Conservation (phyloP, 2,797 vertebrate genomes). For the Smutsia gigantea region DNA sequence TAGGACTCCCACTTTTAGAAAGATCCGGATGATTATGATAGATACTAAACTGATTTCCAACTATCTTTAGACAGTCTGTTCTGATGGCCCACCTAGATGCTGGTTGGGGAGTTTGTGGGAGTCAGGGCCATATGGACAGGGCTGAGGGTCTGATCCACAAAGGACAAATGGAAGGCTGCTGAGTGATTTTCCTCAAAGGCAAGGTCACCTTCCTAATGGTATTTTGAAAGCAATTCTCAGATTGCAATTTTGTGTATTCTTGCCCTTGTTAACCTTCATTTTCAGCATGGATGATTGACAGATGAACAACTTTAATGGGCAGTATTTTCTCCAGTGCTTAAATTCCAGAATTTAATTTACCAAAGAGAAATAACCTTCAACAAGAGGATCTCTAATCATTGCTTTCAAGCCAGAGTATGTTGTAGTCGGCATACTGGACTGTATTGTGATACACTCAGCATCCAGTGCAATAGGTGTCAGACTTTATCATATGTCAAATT, state of each 20-base stretch:
- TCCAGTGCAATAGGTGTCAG: background rate
- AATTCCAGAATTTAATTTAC: background rate
- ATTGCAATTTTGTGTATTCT: background rate
- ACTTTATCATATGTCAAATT: fast-evolving
- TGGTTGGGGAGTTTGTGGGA: too few relatives aligned
- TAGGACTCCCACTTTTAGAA: background rate
- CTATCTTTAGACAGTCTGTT: background rate
- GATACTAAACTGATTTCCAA: background rate
- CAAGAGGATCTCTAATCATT: background rate
- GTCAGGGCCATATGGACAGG: too few relatives aligned
- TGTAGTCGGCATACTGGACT: background rate
- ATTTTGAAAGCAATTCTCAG: background rate
- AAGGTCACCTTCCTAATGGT: background rate
- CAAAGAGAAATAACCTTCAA: background rate
- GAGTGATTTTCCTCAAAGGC: too few relatives aligned
- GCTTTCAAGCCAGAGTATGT: background rate
- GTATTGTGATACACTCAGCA: too few relatives aligned
- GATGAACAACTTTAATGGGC: too few relatives aligned
- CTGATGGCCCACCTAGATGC: too few relatives aligned
- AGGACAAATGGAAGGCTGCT: background rate
- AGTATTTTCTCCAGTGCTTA: background rate
- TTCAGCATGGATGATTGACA: background rate
- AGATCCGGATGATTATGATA: background rate
- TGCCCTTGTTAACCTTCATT: background rate
- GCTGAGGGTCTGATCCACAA: background rate